phyloP scores from a whole-genome alignment of 2,797 vertebrate genomes.

The Hyperoplus immaculatus region DNA sequence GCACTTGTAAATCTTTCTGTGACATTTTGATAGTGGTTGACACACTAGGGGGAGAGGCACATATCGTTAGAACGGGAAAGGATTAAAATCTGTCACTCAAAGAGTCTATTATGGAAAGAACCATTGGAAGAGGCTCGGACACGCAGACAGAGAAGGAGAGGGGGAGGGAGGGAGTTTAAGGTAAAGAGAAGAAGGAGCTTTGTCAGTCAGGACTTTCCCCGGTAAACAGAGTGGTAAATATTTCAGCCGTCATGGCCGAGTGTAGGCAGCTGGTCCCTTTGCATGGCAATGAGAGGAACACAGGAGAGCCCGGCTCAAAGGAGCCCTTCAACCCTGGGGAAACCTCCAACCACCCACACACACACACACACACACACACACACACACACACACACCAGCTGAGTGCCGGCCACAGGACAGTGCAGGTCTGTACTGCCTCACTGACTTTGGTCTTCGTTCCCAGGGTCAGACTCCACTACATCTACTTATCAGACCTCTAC shows the following conservation, averaged over 20 bases:
- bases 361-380: slow-evolving; percentile 37
- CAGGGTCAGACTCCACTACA: slow-evolving; percentile 28
- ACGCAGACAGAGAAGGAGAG: slow-evolving; percentile 16
- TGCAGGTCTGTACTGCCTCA: slow-evolving; percentile 73
- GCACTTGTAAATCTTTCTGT: slow-evolving; percentile 83
- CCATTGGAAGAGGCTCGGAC: slow-evolving; percentile 40
- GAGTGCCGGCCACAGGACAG: slow-evolving; percentile 68
- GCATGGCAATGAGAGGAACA: slow-evolving; percentile 85
- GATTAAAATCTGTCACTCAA: slow-evolving; percentile 81
- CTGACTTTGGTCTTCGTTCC: slow-evolving; percentile 55
- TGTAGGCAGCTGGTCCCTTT: slow-evolving; percentile 85
- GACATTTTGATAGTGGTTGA: slow-evolving; percentile 86
- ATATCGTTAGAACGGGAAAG: slow-evolving; percentile 81
- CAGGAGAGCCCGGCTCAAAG: slow-evolving; percentile 80
- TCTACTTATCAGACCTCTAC: slow-evolving; percentile 4
- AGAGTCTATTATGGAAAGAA: slow-evolving; percentile 76
- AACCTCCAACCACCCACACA: slow-evolving; percentile 45
- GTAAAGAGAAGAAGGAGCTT: slow-evolving; percentile 21
- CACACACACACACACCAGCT: slow-evolving; percentile 57
- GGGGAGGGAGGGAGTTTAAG: slow-evolving; percentile 33
- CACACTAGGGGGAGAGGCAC: slow-evolving; percentile 68
- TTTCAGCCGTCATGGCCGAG: slow-evolving; percentile 87
- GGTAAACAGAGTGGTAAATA: slow-evolving; percentile 87
- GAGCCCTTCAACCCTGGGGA: slow-evolving; percentile 83
- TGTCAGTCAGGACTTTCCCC: slow-evolving; percentile 75